These are phyloP conservation scores for Astreopora myriophthalma DNA, from an alignment of 64 coral and sea anemone genomes.

Conservation along the genomic window DNA sequence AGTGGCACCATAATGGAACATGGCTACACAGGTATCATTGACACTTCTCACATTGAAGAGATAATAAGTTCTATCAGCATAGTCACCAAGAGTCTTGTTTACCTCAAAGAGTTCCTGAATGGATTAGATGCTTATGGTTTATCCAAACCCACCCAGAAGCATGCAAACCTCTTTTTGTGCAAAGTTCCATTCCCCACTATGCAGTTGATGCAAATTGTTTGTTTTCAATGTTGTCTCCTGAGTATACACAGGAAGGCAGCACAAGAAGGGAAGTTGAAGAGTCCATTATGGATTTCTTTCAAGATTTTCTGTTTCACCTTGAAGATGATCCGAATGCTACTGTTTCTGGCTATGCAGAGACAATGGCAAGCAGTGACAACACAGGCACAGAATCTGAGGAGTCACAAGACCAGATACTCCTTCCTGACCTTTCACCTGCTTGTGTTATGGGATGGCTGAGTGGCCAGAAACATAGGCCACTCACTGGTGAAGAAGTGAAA, in stretches of 20 bases:
- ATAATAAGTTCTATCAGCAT: conserved; percentile 56
- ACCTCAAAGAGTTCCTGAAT: conserved; percentile 33
- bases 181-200: neutral
- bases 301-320: conserved; percentile 49
- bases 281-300: too few species aligned
- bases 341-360: conserved; percentile 48
- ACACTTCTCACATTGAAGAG: conserved; percentile 22
- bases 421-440: conserved; percentile 57
- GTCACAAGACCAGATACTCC: conserved; percentile 9
- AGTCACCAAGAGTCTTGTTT: conserved; percentile 35
- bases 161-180: conserved; percentile 45
- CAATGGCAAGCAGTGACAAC: conserved; percentile 24
- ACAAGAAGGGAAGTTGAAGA: conserved; percentile 2
- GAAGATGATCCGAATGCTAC: conserved; percentile 61
- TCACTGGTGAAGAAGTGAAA: conserved; percentile 22
- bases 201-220: conserved; percentile 58
- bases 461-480: conserved; percentile 68
- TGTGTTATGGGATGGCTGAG: conserved; percentile 75
- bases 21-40: conserved; percentile 62
- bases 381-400: neutral
- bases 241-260: conserved; percentile 21
- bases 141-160: conserved; percentile 30
- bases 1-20: conserved; percentile 42
- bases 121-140: conserved; percentile 27
- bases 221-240: conserved; percentile 35